Evolutionary conservation across 2,113 vertebrate genomes (phyloP), one percentile per base, ranked within the genome.

Genomic region (Fregetta grallaria): DNA sequence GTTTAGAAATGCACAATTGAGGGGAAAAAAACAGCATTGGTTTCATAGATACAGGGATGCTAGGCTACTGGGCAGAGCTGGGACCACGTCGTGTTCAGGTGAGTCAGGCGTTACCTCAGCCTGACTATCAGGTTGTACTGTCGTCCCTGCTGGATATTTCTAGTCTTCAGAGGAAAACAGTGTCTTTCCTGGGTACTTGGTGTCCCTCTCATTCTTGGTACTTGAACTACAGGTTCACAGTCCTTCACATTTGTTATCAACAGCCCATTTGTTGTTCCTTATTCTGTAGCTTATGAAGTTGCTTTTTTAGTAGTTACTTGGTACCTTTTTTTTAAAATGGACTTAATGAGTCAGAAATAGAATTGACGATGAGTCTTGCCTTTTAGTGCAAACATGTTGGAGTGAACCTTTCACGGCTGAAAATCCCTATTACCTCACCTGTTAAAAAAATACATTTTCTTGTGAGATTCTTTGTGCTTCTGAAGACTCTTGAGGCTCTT

Each of bases 311-410:
- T 77, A 91, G 93, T 81, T 70, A 15, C 50, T 97, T 90, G 80
- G 50, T 92, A 72, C 77, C 30, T 93, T 84, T 88, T 96, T 95
- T 73, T 84, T 36, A n/a, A 95, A 95, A 74, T 75, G 38, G 38
- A 11, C 59, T 94, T 91, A 97, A 96, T 95, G 92, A 97, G 26
- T 94, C 85, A 88, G 93, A 97, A 97, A 95, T 82, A 92, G 66
- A 96, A 90, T 67, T 75, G 84, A 77, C 11, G 21, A 34, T 0
- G 44, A 70, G 13, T 71, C 62, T 63, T 94, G 70, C 36, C 90
- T 97, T 95, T 82, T 73, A 72, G 34, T 59, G 20, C 50, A 66
- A 97, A 80, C 32, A 15, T 73, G 77, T 88, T 80, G 58, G 94
- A 94, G 96, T 45, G 59, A 93, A 85, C 18, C 32, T 82, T 96